Evolutionary conservation across 2,113 vertebrate genomes (phyloP), one percentile per base, ranked within the genome.

Genomic region (Cheirogaleus medius): DNA sequence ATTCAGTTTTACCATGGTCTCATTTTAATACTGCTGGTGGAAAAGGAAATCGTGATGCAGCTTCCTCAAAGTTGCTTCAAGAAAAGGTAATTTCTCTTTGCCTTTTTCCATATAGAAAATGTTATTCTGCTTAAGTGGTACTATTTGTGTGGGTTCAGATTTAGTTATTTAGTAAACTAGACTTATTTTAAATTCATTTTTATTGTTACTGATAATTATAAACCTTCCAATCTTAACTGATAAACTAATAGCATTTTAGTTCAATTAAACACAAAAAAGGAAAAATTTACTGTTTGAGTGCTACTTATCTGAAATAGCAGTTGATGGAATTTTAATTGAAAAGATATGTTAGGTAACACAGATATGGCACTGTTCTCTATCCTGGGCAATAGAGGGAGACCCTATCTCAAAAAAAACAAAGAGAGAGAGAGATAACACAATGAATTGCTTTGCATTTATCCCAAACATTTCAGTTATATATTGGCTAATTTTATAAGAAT

Each of bases 1-100:
- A 99, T 98, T 96, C 99, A 1, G 99, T 99, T 97, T 99, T 99
- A 98, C 99, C 99, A 34, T 99, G 99, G 99, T 99, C 99, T 90
- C 99, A 99, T 99, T 99, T 99, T 98, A 99, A 99, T 98, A 99
- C 99, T 6, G 99, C 99, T 74, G 99, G 99, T 80, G 99, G 99
- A 17, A 99, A 99, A 98, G 99, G 99, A 98, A 99, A 98, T 98
- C 98, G 99, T 87, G 99, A 99, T 42, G 98, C 99, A 95, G 99
- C 99, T 44, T 99, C 99, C 27, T 99, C 99, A 90, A 99, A 98
- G 95, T 98, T 99, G 97, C 99, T 99, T 95, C 99, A 99, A 98
- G 99, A 99, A 98, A 99, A 99, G 99, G 99, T 99, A 98, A 95
- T 84, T 25, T 84, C 76, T 93, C 7, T 42, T 80, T 77, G 54